phyloP scores from a whole-genome alignment of 2,797 vertebrate genomes.

The Artibeus lituratus region DNA sequence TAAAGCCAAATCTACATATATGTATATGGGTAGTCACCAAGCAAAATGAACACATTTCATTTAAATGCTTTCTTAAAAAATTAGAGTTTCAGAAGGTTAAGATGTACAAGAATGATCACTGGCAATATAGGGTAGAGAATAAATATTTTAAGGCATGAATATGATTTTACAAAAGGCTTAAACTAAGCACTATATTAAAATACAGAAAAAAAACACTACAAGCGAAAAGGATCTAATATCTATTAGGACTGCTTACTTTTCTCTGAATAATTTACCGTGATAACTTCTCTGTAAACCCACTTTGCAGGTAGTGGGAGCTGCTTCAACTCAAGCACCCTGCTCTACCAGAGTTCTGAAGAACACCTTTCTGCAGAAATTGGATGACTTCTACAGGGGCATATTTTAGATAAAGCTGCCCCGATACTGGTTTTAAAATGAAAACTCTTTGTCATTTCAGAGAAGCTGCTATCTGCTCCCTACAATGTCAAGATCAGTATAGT shows the following conservation, averaged over 20 bases:
- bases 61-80: not conserved
- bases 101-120: not conserved
- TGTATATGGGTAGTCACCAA: not conserved
- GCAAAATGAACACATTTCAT: slow-evolving; percentile 17
- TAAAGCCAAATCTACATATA: not conserved
- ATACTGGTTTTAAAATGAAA: slow-evolving; percentile 35
- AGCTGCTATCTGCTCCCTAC: not conserved
- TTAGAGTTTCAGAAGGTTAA: slow-evolving; percentile 20
- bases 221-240: not conserved
- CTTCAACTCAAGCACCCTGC: not conserved
- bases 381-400: not conserved
- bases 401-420: not conserved
- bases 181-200: slow-evolving; percentile 20
- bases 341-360: not conserved
- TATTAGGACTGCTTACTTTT: not conserved
- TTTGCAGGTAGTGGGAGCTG: not conserved
- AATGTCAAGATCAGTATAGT: slow-evolving; percentile 3
- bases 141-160: not conserved
- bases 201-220: not conserved
- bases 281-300: not conserved
- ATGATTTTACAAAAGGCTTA: not conserved
- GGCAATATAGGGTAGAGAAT: not conserved
- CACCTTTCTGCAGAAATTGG: not conserved
- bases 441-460: not conserved
- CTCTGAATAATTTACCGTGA: not conserved